These are phyloP conservation scores for Pomatorhinus ruficollis DNA, from an alignment of 2,113 vertebrate genomes.

Conservation along the genomic window DNA sequence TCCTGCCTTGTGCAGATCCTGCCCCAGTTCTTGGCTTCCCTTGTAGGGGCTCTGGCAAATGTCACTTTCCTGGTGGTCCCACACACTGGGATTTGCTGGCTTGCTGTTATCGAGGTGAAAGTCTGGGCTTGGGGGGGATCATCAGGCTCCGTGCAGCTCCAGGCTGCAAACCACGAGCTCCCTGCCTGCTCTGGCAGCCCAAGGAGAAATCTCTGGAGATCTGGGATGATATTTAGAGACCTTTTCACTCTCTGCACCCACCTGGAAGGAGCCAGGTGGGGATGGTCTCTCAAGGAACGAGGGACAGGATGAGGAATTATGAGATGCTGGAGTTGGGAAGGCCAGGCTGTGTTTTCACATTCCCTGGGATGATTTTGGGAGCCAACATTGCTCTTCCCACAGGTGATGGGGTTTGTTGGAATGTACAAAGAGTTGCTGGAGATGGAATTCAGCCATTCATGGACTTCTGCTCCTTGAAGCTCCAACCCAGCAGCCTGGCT, in stretches of 20 bases:
- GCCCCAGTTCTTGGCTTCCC: constrained; percentile 18
- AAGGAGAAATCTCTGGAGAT: not conserved
- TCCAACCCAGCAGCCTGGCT: not conserved
- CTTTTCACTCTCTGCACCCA: too few species aligned
- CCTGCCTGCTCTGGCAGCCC: not conserved
- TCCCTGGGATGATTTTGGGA: not conserved
- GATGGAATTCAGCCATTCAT: not conserved
- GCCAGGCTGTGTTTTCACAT: not conserved
- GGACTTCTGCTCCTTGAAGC: constrained; percentile 11
- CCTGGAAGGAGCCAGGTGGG: not conserved
- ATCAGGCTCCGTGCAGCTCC: not conserved
- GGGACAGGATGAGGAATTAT: not conserved
- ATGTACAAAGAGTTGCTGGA: not conserved
- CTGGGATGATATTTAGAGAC: not conserved
- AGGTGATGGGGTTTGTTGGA: not conserved
- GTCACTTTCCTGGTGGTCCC: constrained; percentile 6
- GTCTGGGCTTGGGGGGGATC: not conserved
- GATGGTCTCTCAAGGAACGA: not conserved
- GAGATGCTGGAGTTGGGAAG: not conserved
- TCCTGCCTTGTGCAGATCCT: not conserved
- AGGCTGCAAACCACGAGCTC: not conserved
- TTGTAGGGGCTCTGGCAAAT: constrained; percentile 35
- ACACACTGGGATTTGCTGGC: constrained; percentile 33
- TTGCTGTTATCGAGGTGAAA: not conserved
- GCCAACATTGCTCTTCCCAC: not conserved